These are phyloP conservation scores for Glyptemys insculpta DNA, from an alignment of 2,797 vertebrate species.

Conservation along the genomic window DNA sequence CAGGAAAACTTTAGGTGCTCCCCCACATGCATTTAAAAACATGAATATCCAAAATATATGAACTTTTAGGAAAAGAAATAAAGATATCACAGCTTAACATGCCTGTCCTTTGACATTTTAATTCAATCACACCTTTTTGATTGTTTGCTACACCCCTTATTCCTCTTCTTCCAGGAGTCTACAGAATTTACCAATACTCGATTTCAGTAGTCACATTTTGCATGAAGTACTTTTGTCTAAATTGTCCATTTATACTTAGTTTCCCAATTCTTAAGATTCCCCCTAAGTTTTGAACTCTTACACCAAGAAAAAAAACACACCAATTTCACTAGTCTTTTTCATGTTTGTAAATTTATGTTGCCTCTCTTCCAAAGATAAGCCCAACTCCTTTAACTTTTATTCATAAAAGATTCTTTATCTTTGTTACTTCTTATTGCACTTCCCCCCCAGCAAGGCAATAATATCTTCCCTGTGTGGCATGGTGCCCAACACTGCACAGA, in stretches of 20 bases:
- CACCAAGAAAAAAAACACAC: not conserved
- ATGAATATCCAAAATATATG: rapidly evolving
- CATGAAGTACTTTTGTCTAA: not conserved
- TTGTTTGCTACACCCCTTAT: not conserved
- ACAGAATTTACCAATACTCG: not conserved
- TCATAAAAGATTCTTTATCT: not conserved
- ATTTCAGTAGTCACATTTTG: not conserved
- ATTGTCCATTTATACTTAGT: not conserved
- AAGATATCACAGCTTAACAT: not conserved
- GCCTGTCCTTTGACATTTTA: not conserved
- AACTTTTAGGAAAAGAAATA: not conserved
- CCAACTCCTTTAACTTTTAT: conserved; percentile 17
- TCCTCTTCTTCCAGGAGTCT: not conserved
- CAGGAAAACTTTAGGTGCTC: not conserved
- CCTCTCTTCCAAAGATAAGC: not conserved
- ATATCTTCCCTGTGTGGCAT: conserved; percentile 19
- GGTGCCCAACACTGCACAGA: not conserved
- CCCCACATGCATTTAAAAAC: not conserved
- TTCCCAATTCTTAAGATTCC: not conserved
- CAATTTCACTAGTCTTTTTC: not conserved
- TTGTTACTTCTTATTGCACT: not conserved
- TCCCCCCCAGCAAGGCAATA: conserved; percentile 1
- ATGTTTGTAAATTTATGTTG: not conserved
- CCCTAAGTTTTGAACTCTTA: not conserved
- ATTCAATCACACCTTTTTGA: not conserved